These are phyloP conservation scores for Buceros bicornis DNA, from an alignment of 2,797 vertebrate species.

Conservation along the genomic window DNA sequence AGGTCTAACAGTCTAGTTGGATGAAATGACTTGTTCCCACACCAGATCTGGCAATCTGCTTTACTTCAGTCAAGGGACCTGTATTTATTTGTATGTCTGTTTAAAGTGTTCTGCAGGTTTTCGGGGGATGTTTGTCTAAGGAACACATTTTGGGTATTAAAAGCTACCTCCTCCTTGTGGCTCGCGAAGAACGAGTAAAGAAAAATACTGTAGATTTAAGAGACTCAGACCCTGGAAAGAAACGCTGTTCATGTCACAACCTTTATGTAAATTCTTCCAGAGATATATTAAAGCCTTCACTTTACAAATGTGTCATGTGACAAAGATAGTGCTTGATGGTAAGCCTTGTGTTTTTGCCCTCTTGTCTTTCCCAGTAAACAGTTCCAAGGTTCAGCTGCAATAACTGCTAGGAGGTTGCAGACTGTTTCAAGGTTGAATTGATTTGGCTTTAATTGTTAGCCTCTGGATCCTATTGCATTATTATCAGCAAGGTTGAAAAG, in stretches of 20 bases:
- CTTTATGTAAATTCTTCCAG: background rate
- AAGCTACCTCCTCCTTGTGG: background rate
- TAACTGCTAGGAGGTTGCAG: conserved; percentile 37
- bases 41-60: background rate
- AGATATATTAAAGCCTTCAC: background rate
- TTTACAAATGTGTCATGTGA: background rate
- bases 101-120: background rate
- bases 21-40: background rate
- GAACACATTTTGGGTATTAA: background rate
- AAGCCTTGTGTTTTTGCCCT: background rate
- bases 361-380: background rate
- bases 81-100: background rate
- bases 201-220: background rate
- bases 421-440: conserved; percentile 56
- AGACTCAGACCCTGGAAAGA: background rate
- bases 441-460: conserved; percentile 34
- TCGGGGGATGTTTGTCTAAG: background rate
- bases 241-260: background rate
- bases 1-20: background rate
- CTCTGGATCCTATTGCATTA: conserved; percentile 48
- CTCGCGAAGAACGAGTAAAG: background rate
- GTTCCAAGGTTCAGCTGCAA: conserved; percentile 10
- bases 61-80: background rate
- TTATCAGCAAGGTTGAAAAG: conserved; percentile 53
- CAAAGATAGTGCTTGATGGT: background rate